Evolutionary conservation across 1,140 invertebrate species (phyloP).

Genomic region (Ceratosolen fusciceps): DNA sequence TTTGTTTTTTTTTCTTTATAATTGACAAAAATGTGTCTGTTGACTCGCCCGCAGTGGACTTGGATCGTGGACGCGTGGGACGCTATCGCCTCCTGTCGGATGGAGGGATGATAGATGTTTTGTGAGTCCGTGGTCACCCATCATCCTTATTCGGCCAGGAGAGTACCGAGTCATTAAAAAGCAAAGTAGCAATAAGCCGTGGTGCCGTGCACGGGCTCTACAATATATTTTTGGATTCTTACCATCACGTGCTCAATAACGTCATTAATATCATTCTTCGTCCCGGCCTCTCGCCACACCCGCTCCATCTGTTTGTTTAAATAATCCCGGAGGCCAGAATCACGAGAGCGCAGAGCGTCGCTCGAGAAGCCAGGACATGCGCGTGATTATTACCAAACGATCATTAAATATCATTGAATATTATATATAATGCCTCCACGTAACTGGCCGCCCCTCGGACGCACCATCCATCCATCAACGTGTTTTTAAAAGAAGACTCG

Average conservation of each 20-base stretch:
- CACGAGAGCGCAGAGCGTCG: neutral
- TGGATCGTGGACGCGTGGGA: conserved; percentile 70
- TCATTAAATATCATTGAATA: too few relatives aligned
- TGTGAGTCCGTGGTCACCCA: conserved; percentile 65
- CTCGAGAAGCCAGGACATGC: neutral
- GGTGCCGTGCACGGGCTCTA: neutral
- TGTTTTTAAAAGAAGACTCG: too few relatives aligned
- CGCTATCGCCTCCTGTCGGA: conserved; percentile 73
- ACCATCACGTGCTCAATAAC: neutral
- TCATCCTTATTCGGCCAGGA: conserved; percentile 63
- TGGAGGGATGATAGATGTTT: conserved; percentile 72
- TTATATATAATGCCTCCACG: neutral
- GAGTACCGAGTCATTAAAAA: conserved; percentile 47
- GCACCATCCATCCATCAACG: too few relatives aligned
- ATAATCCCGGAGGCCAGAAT: conserved; percentile 6
- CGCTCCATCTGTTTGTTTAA: neutral
- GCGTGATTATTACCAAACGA: neutral
- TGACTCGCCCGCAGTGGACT: conserved; percentile 70
- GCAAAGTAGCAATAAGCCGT: conserved; percentile 31
- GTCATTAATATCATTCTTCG: neutral
- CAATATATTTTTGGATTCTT: conserved; percentile 29
- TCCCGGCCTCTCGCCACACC: too few relatives aligned
- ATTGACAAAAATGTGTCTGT: conserved; percentile 66
- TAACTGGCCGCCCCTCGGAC: neutral
- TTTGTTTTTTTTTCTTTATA: conserved; percentile 47